These are phyloP conservation scores for Karalla daura DNA, from an alignment of 2,797 vertebrate genomes.

Conservation along the genomic window DNA sequence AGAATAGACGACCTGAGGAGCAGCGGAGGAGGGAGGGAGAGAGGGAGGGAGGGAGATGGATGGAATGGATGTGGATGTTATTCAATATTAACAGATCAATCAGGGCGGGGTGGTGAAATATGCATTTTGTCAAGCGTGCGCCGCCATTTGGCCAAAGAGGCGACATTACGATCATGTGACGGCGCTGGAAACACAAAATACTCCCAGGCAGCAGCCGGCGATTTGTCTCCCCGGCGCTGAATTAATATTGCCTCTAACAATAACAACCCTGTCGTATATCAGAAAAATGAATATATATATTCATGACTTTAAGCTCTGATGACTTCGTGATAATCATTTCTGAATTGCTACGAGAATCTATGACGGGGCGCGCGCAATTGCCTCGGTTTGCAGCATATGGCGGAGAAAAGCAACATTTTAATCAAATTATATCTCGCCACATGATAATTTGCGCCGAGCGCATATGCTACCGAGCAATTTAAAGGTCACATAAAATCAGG, in stretches of 20 bases:
- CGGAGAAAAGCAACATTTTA: conserved; percentile 71
- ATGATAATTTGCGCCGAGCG: conserved; percentile 50
- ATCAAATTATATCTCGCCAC: conserved; percentile 66
- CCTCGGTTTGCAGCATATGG: conserved; percentile 67
- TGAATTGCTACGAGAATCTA: conserved; percentile 66
- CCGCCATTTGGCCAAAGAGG: conserved; percentile 68
- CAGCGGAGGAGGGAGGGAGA: conserved; percentile 28
- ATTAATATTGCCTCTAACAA: conserved; percentile 72
- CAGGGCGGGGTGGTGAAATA: conserved; percentile 79
- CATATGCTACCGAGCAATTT: conserved; percentile 59
- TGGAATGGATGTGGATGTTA: conserved; percentile 75
- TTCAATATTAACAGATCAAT: conserved; percentile 85
- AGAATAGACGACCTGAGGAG: conserved; percentile 78
- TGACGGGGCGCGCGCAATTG: conserved; percentile 55
- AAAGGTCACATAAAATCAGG: conserved; percentile 72
- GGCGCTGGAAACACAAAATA: conserved; percentile 64
- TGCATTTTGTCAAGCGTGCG: conserved; percentile 79
- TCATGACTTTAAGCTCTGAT: conserved; percentile 76
- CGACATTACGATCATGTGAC: conserved; percentile 62
- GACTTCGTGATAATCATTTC: conserved; percentile 72
- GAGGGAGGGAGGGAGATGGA: conserved; percentile 55
- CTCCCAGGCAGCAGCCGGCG: conserved; percentile 55
- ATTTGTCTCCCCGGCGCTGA: conserved; percentile 69
- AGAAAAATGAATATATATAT: conserved; percentile 74
- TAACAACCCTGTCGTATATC: conserved; percentile 69